These are phyloP conservation scores for Bergia sp. DNA, from an alignment of 92 coral and sea anemone genomes.

Conservation along the genomic window DNA sequence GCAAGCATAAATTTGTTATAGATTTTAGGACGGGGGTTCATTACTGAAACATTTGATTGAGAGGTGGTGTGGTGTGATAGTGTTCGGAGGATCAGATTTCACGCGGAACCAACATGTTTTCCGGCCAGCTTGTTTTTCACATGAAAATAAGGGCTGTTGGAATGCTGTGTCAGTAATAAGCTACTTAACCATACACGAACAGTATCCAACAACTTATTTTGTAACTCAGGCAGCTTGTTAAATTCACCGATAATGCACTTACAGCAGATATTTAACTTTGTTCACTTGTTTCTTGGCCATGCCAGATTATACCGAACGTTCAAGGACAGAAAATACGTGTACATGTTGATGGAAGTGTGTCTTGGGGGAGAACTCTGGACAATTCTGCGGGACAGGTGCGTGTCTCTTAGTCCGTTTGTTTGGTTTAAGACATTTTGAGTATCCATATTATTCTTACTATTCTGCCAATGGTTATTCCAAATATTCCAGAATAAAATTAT, in stretches of 20 bases:
- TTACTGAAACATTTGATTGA: too few relatives aligned
- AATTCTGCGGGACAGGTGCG: slow-evolving; percentile 88
- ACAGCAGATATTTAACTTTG: neutral
- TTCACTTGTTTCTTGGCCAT: neutral
- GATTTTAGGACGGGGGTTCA: neutral
- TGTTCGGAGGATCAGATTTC: too few relatives aligned
- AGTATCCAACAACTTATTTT: neutral
- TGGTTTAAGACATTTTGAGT: neutral
- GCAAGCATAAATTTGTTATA: neutral
- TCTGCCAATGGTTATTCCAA: neutral
- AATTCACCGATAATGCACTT: neutral
- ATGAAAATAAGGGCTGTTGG: too few relatives aligned
- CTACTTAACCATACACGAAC: neutral
- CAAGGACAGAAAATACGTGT: slow-evolving; percentile 90
- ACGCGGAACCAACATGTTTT: too few relatives aligned
- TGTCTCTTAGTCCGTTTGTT: too few relatives aligned
- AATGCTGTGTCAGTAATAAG: too few relatives aligned
- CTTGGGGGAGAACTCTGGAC: slow-evolving; percentile 99
- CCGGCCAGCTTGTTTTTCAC: too few relatives aligned
- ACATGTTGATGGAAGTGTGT: slow-evolving; percentile 94
- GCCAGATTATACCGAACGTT: slow-evolving; percentile 90
- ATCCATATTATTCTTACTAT: neutral
- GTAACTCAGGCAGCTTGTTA: neutral
- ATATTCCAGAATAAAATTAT: neutral
- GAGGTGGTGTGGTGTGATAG: too few relatives aligned